Conservation (phyloP, 2,888 invertebrate genomes). For the Patella pellucida region DNA sequence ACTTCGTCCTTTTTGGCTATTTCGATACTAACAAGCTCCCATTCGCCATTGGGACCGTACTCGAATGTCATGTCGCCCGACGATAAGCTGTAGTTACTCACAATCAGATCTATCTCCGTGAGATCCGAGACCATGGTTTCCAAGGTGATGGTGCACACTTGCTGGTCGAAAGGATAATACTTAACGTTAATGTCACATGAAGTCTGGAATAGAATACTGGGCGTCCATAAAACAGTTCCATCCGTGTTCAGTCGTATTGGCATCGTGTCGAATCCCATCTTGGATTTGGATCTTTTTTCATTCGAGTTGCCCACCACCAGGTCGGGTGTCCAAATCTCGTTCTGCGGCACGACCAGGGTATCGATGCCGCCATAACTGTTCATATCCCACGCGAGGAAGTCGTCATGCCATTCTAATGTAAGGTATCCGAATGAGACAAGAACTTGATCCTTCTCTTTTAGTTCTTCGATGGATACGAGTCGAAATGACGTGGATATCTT, state of each 20-base stretch:
- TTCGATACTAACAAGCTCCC: background rate
- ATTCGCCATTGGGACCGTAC: background rate
- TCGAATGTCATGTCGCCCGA: background rate
- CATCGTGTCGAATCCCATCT: background rate
- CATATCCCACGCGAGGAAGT: background rate
- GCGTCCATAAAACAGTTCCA: background rate
- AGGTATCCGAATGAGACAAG: background rate
- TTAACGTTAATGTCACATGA: background rate
- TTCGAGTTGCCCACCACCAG: background rate
- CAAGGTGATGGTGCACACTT: background rate
- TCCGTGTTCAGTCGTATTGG: background rate
- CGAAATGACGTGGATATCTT: background rate
- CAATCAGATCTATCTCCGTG: too few relatives aligned
- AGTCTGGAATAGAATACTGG: background rate
- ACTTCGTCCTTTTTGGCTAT: background rate
- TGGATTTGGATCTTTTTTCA: background rate
- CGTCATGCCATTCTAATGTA: background rate
- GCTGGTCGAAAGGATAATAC: background rate
- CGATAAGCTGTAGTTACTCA: too few relatives aligned
- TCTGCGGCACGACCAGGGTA: background rate
- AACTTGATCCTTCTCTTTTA: background rate
- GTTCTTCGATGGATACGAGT: background rate
- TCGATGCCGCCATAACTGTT: background rate
- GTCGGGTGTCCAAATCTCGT: background rate
- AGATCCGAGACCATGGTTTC: too few relatives aligned